Conservation (phyloP, 2,113 vertebrate genomes). For the Cricetomys ansorgei region DNA sequence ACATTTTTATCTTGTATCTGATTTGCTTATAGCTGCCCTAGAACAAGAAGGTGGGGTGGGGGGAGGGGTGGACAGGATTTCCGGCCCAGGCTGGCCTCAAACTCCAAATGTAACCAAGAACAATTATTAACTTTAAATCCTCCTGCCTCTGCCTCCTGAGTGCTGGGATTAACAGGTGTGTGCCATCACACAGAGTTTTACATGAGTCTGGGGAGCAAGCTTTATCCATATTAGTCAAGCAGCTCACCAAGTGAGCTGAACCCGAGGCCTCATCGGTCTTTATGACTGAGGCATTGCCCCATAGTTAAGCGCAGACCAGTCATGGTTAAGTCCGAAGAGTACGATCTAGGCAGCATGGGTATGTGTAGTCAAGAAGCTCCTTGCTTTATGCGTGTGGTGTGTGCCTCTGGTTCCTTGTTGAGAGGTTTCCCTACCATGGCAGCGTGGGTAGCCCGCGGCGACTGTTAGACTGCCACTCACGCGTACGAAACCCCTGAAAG, state of each 20-base stretch:
- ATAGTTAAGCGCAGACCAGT: conserved; percentile 11
- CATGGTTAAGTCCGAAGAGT: not conserved
- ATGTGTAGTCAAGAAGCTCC: not conserved
- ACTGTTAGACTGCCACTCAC: not conserved
- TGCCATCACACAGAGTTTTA: not conserved
- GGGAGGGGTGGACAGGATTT: not conserved
- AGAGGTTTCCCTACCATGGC: not conserved
- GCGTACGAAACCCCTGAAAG: not conserved
- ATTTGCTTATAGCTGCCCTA: not conserved
- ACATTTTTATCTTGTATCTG: not conserved
- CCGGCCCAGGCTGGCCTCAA: no score
- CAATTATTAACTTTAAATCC: not conserved
- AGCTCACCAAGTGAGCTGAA: not conserved
- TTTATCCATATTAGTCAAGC: not conserved
- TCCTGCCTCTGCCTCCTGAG: not conserved
- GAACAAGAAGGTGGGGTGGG: not conserved
- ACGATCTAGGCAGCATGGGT: not conserved
- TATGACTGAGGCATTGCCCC: not conserved
- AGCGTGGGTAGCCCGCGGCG: not conserved
- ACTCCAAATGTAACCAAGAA: not conserved
- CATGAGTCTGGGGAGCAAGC: not conserved
- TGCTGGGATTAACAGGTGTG: not conserved
- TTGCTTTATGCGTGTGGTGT: not conserved
- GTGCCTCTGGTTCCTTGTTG: not conserved
- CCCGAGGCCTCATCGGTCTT: not conserved